Percentiles rank a stretch among this genome's conserved stretches.
Evolutionary conservation across 2,113 vertebrate genomes (phyloP).

Genomic region (Pseudolaguvia tuberculata): DNA sequence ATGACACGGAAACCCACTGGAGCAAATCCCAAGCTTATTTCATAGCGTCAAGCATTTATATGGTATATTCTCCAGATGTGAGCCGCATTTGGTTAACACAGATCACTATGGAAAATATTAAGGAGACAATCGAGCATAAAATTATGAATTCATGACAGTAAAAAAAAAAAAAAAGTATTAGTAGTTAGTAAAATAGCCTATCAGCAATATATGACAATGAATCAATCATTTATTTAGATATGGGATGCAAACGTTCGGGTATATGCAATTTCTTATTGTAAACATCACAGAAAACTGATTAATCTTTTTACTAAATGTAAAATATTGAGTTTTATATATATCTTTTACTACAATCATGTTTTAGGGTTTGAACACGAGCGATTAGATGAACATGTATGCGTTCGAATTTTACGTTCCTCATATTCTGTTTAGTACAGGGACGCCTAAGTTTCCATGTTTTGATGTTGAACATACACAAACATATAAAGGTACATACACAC

Average conservation of each 20-base stretch:
- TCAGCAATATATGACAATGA: slow-evolving; percentile 71
- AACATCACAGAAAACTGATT: slow-evolving; percentile 61
- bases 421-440: slow-evolving; percentile 66
- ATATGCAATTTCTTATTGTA: slow-evolving; percentile 79
- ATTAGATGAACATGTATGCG: slow-evolving; percentile 50
- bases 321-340: slow-evolving; percentile 74
- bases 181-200: slow-evolving; percentile 59
- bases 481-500: no score
- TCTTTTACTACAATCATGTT: slow-evolving; percentile 73
- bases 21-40: slow-evolving; percentile 73
- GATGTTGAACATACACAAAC: slow-evolving; percentile 75
- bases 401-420: slow-evolving; percentile 62
- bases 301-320: slow-evolving; percentile 71
- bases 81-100: slow-evolving; percentile 37
- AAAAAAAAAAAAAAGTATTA: slow-evolving; percentile 42
- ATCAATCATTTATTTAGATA: slow-evolving; percentile 64
- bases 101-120: slow-evolving; percentile 53
- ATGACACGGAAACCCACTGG: slow-evolving; percentile 87
- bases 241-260: slow-evolving; percentile 72
- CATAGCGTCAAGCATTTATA: slow-evolving; percentile 45
- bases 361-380: slow-evolving; percentile 61
- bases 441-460: slow-evolving; percentile 90
- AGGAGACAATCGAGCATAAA: slow-evolving; percentile 69
- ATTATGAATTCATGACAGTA: slow-evolving; percentile 53
- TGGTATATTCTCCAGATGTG: slow-evolving; percentile 47